Conservation (phyloP, 2,888 invertebrate species). For the Apotomis betuletana region DNA sequence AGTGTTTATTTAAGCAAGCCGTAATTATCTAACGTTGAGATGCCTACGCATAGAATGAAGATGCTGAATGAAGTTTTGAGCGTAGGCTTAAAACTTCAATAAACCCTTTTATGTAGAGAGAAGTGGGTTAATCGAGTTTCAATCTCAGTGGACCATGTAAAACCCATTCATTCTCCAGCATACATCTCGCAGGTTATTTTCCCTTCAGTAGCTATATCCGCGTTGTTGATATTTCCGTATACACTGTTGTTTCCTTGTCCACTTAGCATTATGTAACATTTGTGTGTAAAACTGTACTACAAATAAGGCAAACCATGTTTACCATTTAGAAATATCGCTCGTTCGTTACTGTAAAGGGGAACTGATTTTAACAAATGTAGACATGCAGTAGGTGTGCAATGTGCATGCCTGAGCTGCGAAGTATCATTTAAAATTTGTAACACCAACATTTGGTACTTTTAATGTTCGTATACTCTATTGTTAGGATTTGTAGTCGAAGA, state of each 20-base stretch:
- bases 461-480: too few relatives aligned
- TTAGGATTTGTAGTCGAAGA: too few relatives aligned
- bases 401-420: too few relatives aligned
- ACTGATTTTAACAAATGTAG: not conserved
- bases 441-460: too few relatives aligned
- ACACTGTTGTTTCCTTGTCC: not conserved
- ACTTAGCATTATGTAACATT: constrained; percentile 1
- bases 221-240: constrained; percentile 12
- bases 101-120: too few relatives aligned
- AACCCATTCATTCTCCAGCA: constrained; percentile 7
- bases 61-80: too few relatives aligned
- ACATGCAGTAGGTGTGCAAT: not conserved
- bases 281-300: not conserved
- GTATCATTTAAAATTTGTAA: too few relatives aligned
- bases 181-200: not conserved
- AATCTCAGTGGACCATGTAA: not conserved
- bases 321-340: not conserved
- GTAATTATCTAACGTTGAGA: too few relatives aligned
- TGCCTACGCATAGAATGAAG: too few relatives aligned
- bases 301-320: not conserved
- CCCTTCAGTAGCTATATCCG: not conserved
- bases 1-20: too few relatives aligned
- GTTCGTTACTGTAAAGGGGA: not conserved
- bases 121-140: too few relatives aligned
- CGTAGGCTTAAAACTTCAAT: too few relatives aligned